phyloP scores from a whole-genome alignment of 2,797 vertebrate species.

The Chelmon rostratus region DNA sequence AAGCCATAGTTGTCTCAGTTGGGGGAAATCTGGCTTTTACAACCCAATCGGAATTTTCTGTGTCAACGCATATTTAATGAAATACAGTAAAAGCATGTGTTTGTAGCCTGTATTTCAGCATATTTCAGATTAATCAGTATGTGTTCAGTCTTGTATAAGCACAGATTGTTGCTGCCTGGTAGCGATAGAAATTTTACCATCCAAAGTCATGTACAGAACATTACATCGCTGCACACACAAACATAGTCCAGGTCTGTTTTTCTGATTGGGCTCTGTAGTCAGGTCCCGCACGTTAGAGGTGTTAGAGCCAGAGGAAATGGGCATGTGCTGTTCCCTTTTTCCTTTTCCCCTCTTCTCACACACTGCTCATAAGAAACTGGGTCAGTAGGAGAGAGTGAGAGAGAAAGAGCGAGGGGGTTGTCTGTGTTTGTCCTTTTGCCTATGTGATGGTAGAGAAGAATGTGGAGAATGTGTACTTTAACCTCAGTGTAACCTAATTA shows the following conservation, averaged over 20 bases:
- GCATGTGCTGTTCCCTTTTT: conserved; percentile 70
- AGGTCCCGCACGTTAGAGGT: conserved; percentile 66
- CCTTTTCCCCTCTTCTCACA: conserved; percentile 62
- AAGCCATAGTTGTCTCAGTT: neutral
- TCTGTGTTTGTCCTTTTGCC: conserved; percentile 56
- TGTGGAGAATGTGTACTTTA: conserved; percentile 71
- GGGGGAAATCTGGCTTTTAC: conserved; percentile 2
- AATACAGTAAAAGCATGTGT: neutral
- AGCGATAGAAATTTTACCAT: neutral
- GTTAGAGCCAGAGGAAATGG: conserved; percentile 76
- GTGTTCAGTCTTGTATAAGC: neutral
- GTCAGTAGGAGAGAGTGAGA: conserved; percentile 74
- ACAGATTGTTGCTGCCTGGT: neutral
- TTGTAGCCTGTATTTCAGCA: neutral
- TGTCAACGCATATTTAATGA: neutral
- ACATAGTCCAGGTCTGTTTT: conserved; percentile 40
- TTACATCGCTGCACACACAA: conserved; percentile 3
- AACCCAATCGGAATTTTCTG: neutral
- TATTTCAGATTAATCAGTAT: neutral
- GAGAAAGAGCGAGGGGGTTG: conserved; percentile 12
- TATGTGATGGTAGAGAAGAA: conserved; percentile 67
- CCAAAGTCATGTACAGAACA: conserved; percentile 9
- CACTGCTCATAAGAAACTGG: conserved; percentile 74
- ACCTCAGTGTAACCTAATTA: conserved; percentile 55
- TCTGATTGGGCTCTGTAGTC: conserved; percentile 42